These are phyloP conservation scores for Capreolus pygargus DNA, from an alignment of 2,113 vertebrate genomes.

Conservation along the genomic window DNA sequence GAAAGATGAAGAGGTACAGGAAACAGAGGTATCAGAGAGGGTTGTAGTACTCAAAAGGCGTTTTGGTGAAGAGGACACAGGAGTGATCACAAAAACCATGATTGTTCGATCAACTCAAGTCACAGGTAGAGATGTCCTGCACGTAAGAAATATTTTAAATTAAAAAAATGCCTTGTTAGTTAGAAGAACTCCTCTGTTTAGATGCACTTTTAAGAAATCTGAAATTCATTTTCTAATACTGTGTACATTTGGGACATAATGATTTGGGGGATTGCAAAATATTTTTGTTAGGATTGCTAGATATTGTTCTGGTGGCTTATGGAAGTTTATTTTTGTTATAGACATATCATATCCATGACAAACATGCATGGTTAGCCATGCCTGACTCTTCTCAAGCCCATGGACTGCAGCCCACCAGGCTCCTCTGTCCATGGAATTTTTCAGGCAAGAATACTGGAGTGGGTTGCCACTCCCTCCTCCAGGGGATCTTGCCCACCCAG, in stretches of 20 bases:
- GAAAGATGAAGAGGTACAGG: not conserved
- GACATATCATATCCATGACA: not conserved
- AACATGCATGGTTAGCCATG: rapidly evolving
- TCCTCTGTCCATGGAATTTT: not conserved
- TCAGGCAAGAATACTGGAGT: not conserved
- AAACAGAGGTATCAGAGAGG: not conserved
- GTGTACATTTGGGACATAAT: not conserved
- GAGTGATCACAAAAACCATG: not conserved
- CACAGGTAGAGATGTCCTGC: not conserved
- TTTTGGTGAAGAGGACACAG: not conserved
- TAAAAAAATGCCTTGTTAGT: not conserved
- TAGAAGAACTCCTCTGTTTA: not conserved
- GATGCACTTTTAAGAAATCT: not conserved
- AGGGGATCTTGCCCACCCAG: not conserved
- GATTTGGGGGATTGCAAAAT: not conserved
- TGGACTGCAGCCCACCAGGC: not conserved
- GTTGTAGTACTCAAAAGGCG: not conserved
- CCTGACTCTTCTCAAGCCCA: rapidly evolving
- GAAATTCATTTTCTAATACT: not conserved
- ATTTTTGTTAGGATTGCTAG: not conserved
- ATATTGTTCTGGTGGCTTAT: not conserved
- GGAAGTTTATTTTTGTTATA: not conserved
- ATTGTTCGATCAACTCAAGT: not conserved
- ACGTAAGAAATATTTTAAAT: not conserved
- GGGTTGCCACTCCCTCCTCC: not conserved